phyloP scores from a whole-genome alignment of 2,113 vertebrate genomes.

The Cinclus cinclus region DNA sequence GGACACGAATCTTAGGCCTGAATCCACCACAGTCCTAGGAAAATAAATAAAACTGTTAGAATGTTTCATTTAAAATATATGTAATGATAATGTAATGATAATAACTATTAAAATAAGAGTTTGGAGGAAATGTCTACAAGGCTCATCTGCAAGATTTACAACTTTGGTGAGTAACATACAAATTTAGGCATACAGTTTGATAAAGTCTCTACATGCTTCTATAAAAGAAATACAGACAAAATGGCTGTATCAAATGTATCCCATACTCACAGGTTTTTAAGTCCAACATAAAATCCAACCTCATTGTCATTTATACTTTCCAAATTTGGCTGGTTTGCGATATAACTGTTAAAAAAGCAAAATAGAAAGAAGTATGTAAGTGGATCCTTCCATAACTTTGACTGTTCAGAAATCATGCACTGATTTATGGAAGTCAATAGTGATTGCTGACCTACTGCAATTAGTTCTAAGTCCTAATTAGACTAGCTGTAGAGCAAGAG shows the following conservation, averaged over 20 bases:
- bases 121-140: not conserved
- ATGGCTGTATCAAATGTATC: not conserved
- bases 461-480: not conserved
- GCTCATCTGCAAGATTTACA: not conserved
- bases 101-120: not conserved
- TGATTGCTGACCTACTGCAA: not conserved
- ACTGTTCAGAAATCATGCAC: not conserved
- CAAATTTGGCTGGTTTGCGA: conserved; percentile 89
- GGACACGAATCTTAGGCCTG: conserved; percentile 88
- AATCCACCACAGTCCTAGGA: conserved; percentile 92
- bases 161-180: not conserved
- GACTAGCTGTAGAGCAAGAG: not conserved
- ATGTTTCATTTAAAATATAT: not conserved
- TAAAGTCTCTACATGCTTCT: not conserved
- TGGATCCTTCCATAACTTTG: not conserved
- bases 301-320: conserved; percentile 93
- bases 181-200: not conserved
- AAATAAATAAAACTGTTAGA: conserved; percentile 18
- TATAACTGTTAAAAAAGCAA: conserved; percentile 84
- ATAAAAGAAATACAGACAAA: not conserved
- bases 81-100: not conserved
- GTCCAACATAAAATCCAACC: conserved; percentile 87
- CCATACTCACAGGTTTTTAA: conserved; percentile 93
- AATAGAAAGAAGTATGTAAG: conserved; percentile 11
- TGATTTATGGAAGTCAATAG: not conserved